phyloP scores from a whole-genome alignment of 35 echinoderm and acorn worm genomes.

The Nesometra sesokonis region DNA sequence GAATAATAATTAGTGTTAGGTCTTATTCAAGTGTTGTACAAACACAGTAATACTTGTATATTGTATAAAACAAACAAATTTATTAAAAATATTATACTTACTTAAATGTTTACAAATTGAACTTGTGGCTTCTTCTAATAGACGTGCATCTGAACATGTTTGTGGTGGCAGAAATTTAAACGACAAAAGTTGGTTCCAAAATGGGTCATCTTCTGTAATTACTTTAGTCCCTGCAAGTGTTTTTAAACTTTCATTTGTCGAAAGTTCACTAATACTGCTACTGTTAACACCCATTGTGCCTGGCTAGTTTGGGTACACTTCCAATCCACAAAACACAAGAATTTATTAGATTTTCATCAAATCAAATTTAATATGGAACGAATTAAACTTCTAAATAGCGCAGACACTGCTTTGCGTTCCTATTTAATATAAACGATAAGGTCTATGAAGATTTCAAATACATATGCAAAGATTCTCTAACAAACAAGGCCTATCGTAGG shows the following conservation, averaged over 20 bases:
- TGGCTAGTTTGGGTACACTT: background rate
- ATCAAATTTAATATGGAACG: no score
- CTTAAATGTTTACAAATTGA: conserved; percentile 75
- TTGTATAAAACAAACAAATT: background rate
- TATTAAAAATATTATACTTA: conserved; percentile 15
- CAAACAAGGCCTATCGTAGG: no score
- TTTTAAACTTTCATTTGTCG: conserved; percentile 60
- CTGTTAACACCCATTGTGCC: conserved; percentile 63
- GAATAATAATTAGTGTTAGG: background rate
- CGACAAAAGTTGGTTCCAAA: conserved; percentile 90
- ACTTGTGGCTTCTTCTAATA: conserved; percentile 62
- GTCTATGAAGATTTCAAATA: no score
- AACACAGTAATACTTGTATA: background rate
- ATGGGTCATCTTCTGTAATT: conserved; percentile 62
- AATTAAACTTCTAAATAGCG: no score
- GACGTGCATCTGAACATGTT: conserved; percentile 55
- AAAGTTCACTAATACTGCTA: conserved; percentile 71
- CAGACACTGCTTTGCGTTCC: no score
- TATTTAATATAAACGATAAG: no score
- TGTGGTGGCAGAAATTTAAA: conserved; percentile 82
- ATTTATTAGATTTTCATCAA: no score
- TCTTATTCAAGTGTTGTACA: background rate
- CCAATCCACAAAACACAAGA: no score
- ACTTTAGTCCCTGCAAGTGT: conserved; percentile 73
- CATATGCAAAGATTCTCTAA: no score